Evolutionary conservation across 2,888 invertebrate species (phyloP).

Genomic region (Cerceris rybyensis): DNA sequence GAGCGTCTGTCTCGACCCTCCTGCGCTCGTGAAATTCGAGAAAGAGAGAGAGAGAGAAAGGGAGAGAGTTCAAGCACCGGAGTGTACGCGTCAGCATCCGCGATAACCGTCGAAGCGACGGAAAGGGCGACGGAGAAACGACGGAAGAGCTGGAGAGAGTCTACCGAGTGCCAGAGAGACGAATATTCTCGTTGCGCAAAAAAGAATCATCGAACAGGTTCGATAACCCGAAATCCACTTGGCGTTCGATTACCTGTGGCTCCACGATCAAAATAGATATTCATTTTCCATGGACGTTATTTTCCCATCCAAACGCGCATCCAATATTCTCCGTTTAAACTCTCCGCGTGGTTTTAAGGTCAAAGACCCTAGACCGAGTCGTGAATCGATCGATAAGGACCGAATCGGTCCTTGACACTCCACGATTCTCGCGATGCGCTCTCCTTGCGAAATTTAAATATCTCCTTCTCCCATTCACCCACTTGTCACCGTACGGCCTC

Average conservation of each 20-base stretch:
- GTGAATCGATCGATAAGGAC: too few species aligned
- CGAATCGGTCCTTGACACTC: too few species aligned
- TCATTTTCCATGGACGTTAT: slow-evolving; percentile 69
- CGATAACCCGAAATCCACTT: slow-evolving; percentile 80
- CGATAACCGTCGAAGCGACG: not conserved
- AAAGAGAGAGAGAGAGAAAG: not conserved
- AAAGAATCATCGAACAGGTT: slow-evolving; percentile 79
- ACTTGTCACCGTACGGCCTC: too few species aligned
- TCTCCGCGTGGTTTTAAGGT: slow-evolving; percentile 34
- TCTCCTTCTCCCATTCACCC: too few species aligned
- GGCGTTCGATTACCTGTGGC: slow-evolving; percentile 70
- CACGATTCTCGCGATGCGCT: too few species aligned
- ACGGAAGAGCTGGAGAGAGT: slow-evolving; percentile 22
- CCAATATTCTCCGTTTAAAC: slow-evolving; percentile 65
- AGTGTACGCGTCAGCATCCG: not conserved
- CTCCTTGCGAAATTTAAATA: too few species aligned
- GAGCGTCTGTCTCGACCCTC: too few species aligned
- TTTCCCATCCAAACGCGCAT: slow-evolving; percentile 68
- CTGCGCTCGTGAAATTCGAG: not conserved
- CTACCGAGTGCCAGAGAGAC: slow-evolving; percentile 37
- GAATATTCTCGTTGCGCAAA: slow-evolving; percentile 64
- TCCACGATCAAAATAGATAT: slow-evolving; percentile 77
- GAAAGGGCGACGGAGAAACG: slow-evolving; percentile 3
- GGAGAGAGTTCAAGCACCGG: not conserved
- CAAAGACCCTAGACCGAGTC: slow-evolving; percentile 47